These are phyloP conservation scores for Calycopis cecrops DNA, from an alignment of 1,140 invertebrate species.

Conservation along the genomic window DNA sequence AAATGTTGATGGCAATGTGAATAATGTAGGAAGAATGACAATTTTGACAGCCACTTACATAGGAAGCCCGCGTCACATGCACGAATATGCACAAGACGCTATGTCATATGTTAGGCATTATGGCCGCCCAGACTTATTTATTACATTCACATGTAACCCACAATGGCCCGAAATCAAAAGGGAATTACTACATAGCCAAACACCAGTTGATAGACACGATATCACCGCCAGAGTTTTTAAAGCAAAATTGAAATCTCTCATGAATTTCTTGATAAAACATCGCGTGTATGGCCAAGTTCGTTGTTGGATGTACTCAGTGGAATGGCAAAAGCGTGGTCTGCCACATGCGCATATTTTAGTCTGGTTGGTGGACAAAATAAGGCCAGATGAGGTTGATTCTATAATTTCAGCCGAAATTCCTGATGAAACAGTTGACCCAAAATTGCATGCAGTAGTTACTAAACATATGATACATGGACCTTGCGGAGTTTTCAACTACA, in stretches of 20 bases:
- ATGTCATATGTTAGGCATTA: constrained; percentile 48
- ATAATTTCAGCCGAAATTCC: constrained; percentile 75
- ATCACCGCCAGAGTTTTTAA: constrained; percentile 42
- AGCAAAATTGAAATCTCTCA: too few species aligned
- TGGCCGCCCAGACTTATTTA: constrained; percentile 48
- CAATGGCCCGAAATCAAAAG: constrained; percentile 61
- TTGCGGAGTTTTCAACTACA: constrained; percentile 38
- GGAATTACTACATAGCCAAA: constrained; percentile 43
- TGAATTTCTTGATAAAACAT: constrained; percentile 62
- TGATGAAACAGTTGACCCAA: constrained; percentile 50
- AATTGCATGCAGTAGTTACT: constrained; percentile 51
- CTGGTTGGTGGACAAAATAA: too few species aligned
- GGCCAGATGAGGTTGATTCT: too few species aligned
- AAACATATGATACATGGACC: constrained; percentile 71
- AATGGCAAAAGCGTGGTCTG: constrained; percentile 70
- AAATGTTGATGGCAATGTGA: constrained; percentile 27
- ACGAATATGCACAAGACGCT: constrained; percentile 61
- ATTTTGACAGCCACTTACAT: constrained; percentile 50
- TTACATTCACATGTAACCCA: constrained; percentile 66
- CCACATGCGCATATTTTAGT: too few species aligned
- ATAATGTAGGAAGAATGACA: constrained; percentile 31
- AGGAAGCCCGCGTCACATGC: constrained; percentile 53
- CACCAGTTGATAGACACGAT: constrained; percentile 44
- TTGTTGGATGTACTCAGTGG: constrained; percentile 66
- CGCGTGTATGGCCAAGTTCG: constrained; percentile 42